phyloP scores from a whole-genome alignment of 2,113 vertebrate species.

The Gallinago media region DNA sequence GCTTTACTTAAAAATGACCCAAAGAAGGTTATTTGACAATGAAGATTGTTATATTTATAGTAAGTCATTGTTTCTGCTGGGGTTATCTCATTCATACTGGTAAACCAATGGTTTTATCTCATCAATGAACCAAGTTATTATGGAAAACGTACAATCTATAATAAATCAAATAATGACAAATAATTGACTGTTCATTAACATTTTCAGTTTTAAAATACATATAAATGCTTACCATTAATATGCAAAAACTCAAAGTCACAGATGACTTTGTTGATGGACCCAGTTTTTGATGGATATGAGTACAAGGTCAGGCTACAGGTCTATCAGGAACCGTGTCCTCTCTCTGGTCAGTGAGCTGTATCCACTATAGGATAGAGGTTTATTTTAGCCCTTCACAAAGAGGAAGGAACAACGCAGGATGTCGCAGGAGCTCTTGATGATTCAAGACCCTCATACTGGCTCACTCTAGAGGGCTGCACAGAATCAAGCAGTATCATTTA shows the following conservation, averaged over 20 bases:
- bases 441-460: background rate
- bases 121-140: background rate
- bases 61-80: background rate
- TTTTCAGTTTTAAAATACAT: background rate
- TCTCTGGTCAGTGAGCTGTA: background rate
- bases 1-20: background rate
- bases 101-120: background rate
- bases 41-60: background rate
- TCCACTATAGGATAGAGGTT: background rate
- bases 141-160: background rate
- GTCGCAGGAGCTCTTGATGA: background rate
- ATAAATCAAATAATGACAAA: background rate
- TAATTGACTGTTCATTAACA: background rate
- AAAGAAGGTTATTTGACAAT: too few species aligned
- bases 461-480: background rate
- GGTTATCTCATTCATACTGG: background rate
- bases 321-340: accelerated
- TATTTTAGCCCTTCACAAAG: background rate
- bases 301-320: background rate
- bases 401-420: background rate
- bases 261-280: background rate
- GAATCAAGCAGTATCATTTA: background rate
- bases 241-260: background rate
- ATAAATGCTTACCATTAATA: background rate
- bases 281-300: background rate